Conservation (phyloP, 2,113 vertebrate species). For the Hirundichthys speculiger region DNA sequence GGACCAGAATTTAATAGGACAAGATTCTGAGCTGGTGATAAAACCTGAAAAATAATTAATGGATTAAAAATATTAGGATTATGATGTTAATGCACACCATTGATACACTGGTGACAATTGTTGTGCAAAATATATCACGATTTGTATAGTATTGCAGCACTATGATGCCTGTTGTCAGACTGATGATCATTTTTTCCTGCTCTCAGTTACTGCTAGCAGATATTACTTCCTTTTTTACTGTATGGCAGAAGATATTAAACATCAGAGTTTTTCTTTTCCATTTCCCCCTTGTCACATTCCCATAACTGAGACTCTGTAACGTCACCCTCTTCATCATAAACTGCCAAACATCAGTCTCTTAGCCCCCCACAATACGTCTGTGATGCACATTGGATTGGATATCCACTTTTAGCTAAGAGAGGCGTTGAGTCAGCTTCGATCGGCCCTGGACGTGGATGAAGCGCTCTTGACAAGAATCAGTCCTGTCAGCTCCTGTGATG, state of each 20-base stretch:
- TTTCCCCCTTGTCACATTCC: conserved; percentile 37
- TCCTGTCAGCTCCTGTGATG: conserved; percentile 92
- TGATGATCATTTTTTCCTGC: not conserved
- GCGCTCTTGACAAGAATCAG: conserved; percentile 92
- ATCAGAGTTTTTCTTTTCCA: conserved; percentile 20
- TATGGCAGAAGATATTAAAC: conserved; percentile 35
- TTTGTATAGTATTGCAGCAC: not conserved
- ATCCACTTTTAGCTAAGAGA: conserved; percentile 83
- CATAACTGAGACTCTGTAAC: conserved; percentile 36
- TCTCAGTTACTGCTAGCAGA: conserved; percentile 8
- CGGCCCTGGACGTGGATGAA: conserved; percentile 88
- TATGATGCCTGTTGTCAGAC: not conserved
- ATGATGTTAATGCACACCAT: no score
- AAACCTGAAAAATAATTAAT: no score
- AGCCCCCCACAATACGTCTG: conserved; percentile 31
- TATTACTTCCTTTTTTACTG: conserved; percentile 13
- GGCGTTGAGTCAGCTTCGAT: conserved; percentile 89
- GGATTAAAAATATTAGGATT: no score
- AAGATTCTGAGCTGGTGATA: no score
- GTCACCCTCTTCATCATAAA: conserved; percentile 55
- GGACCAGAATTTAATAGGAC: no score
- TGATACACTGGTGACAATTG: not conserved
- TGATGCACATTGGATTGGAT: conserved; percentile 78
- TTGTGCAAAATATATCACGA: not conserved
- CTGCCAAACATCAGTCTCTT: conserved; percentile 55